Percentiles rank a stretch among this genome's conserved stretches.
Evolutionary conservation across 1,140 invertebrate genomes (phyloP).

Genomic region (Sinella curviseta): DNA sequence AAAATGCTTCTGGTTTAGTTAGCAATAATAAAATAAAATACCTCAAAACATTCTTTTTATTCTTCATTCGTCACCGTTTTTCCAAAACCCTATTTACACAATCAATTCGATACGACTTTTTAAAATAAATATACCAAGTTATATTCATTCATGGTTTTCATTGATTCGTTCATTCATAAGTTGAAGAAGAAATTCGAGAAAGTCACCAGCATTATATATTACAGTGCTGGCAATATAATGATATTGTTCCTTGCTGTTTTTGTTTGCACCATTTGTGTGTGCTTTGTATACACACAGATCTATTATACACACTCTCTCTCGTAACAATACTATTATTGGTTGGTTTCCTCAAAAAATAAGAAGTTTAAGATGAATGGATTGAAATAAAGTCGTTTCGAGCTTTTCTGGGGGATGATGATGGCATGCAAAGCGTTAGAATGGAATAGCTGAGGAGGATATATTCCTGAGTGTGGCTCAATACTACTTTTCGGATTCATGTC

Average conservation of each 20-base stretch:
- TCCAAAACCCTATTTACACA: background rate
- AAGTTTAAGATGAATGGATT: background rate
- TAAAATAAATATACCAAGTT: background rate
- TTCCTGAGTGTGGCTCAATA: background rate
- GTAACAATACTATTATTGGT: background rate
- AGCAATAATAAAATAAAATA: no score
- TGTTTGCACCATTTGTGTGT: background rate
- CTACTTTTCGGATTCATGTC: no score
- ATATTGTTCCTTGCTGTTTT: background rate
- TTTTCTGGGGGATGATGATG: background rate
- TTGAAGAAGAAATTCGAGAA: conserved; percentile 39
- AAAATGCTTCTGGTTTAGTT: no score
- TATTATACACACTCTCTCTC: background rate
- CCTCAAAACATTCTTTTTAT: background rate
- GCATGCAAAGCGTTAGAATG: background rate
- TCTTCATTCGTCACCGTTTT: background rate
- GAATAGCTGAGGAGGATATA: background rate
- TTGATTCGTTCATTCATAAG: background rate
- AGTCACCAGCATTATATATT: conserved; percentile 28
- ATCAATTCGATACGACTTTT: background rate
- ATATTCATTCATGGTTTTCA: background rate
- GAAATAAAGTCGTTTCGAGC: conserved; percentile 22
- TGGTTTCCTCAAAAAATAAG: background rate
- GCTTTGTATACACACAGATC: background rate
- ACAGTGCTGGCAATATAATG: background rate